Evolutionary conservation across 2,888 invertebrate species (phyloP).

Genomic region (Hydrotaea cyrtoneurina): DNA sequence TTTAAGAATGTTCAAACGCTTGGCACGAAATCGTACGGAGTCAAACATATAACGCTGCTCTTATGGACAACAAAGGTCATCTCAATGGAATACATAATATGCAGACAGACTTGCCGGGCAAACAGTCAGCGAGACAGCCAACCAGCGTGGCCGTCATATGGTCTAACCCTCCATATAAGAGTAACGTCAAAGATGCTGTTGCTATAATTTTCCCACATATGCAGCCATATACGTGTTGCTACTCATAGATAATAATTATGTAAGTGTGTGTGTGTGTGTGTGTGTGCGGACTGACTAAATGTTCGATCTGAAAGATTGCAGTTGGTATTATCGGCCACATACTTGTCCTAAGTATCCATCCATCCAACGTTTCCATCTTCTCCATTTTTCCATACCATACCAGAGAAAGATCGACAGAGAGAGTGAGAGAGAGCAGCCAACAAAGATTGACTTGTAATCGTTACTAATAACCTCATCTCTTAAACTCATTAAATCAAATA

Average conservation of each 20-base stretch:
- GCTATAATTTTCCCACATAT: slow-evolving; percentile 62
- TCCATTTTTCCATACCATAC: background rate
- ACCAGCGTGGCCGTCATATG: slow-evolving; percentile 5
- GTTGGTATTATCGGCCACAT: background rate
- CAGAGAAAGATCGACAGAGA: background rate
- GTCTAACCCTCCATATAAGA: background rate
- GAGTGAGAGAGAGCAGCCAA: background rate
- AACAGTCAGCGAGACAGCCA: background rate
- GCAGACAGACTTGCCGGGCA: background rate
- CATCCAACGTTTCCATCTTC: background rate
- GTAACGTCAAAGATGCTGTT: slow-evolving; percentile 39
- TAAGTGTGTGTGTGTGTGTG: background rate
- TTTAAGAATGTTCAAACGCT: slow-evolving; percentile 36
- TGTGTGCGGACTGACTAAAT: background rate
- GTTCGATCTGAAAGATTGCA: slow-evolving; percentile 6
- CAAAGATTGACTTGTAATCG: slow-evolving; percentile 67
- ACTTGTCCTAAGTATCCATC: background rate
- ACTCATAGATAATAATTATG: background rate
- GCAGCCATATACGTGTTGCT: background rate
- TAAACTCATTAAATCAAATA: slow-evolving; percentile 67
- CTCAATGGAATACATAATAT: slow-evolving; percentile 35
- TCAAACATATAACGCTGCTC: slow-evolving; percentile 6
- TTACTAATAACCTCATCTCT: slow-evolving; percentile 66
- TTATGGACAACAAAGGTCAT: slow-evolving; percentile 37
- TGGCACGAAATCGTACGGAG: slow-evolving; percentile 29